Evolutionary conservation across 1,140 invertebrate species (phyloP).

Genomic region (Teleopsis dalmanni): DNA sequence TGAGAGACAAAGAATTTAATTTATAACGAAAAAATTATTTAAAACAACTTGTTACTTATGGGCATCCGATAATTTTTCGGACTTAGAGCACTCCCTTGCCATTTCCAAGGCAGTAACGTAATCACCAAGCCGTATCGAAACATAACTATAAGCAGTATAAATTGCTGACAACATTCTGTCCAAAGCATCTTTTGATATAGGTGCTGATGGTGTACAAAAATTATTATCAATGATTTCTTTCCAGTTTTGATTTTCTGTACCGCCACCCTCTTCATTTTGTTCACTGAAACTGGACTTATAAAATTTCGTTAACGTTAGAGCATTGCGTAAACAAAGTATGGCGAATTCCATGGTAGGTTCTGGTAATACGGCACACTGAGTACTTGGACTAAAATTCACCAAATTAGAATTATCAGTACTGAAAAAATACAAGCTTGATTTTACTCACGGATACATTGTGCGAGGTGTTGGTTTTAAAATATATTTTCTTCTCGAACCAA

Average conservation of each 20-base stretch:
- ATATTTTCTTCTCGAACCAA: conserved; percentile 58
- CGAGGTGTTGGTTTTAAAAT: conserved; percentile 49
- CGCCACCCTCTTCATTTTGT: conserved; percentile 46
- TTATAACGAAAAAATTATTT: not conserved
- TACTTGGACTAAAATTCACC: conserved; percentile 30
- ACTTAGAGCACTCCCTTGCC: conserved; percentile 45
- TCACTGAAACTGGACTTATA: conserved; percentile 45
- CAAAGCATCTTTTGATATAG: conserved; percentile 37
- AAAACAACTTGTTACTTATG: conserved; percentile 25
- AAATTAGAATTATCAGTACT: not conserved
- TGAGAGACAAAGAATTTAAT: conserved; percentile 34
- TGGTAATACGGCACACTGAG: conserved; percentile 72
- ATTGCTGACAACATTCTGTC: conserved; percentile 59
- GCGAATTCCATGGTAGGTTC: conserved; percentile 85
- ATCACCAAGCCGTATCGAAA: conserved; percentile 77
- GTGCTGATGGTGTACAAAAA: conserved; percentile 44
- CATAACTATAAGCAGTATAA: conserved; percentile 72
- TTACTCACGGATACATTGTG: conserved; percentile 7
- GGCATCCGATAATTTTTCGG: conserved; percentile 37
- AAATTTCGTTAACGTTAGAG: conserved; percentile 52
- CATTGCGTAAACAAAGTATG: conserved; percentile 78
- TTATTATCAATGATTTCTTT: conserved; percentile 39
- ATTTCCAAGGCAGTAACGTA: conserved; percentile 71
- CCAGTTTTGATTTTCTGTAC: conserved; percentile 29
- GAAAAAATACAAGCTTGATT: too few relatives aligned